These are phyloP conservation scores for Bovichtus variegatus DNA, from an alignment of 2,797 vertebrate genomes.

Conservation along the genomic window DNA sequence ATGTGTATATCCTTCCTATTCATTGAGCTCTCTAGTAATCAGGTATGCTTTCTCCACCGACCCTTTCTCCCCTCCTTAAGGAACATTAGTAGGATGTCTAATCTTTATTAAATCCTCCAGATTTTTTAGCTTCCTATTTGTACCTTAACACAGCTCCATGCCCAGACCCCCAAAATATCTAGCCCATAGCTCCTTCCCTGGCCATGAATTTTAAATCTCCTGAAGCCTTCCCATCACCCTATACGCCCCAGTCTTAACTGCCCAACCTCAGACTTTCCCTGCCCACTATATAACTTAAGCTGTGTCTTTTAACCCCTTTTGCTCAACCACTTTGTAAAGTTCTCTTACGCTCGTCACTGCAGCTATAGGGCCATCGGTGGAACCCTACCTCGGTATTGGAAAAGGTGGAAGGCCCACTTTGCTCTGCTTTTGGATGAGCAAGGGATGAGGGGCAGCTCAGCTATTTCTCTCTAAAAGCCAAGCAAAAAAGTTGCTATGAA, in stretches of 20 bases:
- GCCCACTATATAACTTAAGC: conserved; percentile 57
- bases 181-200: conserved; percentile 32
- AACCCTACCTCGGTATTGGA: conserved; percentile 60
- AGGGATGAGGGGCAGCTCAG: conserved; percentile 60
- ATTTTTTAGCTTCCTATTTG: conserved; percentile 60
- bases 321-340: conserved; percentile 76
- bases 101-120: conserved; percentile 39
- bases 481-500: conserved; percentile 20
- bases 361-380: conserved; percentile 78
- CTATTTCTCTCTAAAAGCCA: conserved; percentile 37
- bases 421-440: conserved; percentile 54
- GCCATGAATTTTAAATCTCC: conserved; percentile 55
- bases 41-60: conserved; percentile 74
- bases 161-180: conserved; percentile 17
- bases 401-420: conserved; percentile 61
- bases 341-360: conserved; percentile 62
- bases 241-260: conserved; percentile 8
- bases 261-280: conserved; percentile 42
- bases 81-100: conserved; percentile 59
- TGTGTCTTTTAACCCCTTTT: conserved; percentile 66
- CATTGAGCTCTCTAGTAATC: conserved; percentile 81
- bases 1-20: conserved; percentile 77
- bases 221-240: conserved; percentile 37
- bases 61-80: conserved; percentile 21
- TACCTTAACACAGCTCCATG: conserved; percentile 58